phyloP scores from a whole-genome alignment of 1,140 invertebrate genomes.

The Meteorus sp. region DNA sequence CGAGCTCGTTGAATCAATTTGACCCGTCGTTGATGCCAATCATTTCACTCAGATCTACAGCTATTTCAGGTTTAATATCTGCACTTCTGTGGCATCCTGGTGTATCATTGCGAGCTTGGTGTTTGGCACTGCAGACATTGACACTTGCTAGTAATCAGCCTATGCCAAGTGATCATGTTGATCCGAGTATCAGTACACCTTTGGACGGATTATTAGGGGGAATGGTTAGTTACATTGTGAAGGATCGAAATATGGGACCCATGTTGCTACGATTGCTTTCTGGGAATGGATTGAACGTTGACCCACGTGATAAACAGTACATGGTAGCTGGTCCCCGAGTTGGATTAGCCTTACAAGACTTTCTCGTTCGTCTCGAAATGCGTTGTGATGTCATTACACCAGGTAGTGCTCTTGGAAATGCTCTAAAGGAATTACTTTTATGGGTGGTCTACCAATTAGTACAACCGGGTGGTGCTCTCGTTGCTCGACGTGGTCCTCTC shows the following conservation, averaged over 20 bases:
- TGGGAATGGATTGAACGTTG: constrained; percentile 62
- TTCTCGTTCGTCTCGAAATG: constrained; percentile 71
- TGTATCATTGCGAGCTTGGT: constrained; percentile 74
- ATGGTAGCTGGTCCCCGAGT: constrained; percentile 74
- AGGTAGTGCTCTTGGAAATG: constrained; percentile 61
- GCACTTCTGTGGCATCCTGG: constrained; percentile 68
- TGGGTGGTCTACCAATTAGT: constrained; percentile 74
- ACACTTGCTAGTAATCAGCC: constrained; percentile 62
- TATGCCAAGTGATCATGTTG: constrained; percentile 41
- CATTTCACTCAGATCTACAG: constrained; percentile 71
- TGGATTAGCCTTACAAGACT: constrained; percentile 72
- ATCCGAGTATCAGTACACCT: constrained; percentile 43
- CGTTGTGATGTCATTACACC: constrained; percentile 68
- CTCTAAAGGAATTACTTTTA: constrained; percentile 71
- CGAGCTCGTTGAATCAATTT: constrained; percentile 54
- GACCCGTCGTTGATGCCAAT: constrained; percentile 69
- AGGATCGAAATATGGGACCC: constrained; percentile 71
- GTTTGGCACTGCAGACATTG: constrained; percentile 70
- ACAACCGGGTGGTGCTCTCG: constrained; percentile 71
- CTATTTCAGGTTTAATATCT: constrained; percentile 71
- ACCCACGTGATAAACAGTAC: constrained; percentile 60
- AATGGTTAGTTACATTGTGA: constrained; percentile 67
- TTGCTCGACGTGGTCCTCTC: constrained; percentile 72
- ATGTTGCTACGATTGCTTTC: constrained; percentile 74
- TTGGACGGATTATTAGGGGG: constrained; percentile 50